Base-by-base conservation (phyloP, 1,140 invertebrate species). In the Oncopodura yosiiana region DNA sequence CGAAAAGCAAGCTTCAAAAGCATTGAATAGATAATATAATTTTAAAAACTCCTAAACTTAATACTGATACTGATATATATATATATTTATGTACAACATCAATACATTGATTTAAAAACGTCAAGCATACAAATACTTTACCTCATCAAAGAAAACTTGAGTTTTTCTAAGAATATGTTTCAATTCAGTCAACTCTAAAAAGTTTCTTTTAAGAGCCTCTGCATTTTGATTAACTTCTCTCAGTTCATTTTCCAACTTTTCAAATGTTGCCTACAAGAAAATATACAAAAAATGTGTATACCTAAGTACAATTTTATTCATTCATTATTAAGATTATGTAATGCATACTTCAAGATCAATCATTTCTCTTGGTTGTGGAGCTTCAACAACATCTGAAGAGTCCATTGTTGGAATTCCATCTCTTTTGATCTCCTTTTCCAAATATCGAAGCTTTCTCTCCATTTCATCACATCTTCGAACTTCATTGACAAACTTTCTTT, bases 381-480 rank as follows among this genome's bases (percentile, higher is more conserved):
- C 95, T 71, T 97, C 94, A 0, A 94, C 94, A 70, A 91, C 96
- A 69, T 99, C 94, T 1, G 92, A 93, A 1, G 91, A 92, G 66
- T 98, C 94, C 69, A 94, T 69, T 84, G 98, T 94, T 1, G 90
- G 90, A 60, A 99, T 95, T 5, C 81, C 86, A 75, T 99, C 95
- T 66, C 95, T 96, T 62, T 92, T 88, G 59, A 99, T 96, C 74
- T 99, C 94, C 68, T 94, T 95, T 70, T 99, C 94, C 66, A 99
- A 71, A 69, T 94, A 99, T 8, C 92, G 82, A 30, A 95, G 73
- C 70, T 94, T 94, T 27, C 92, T 77, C 73, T 95, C 91, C 90
- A 94, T 94, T 74, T 94, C 91, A 75, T 94, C 90, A 69, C 91
- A 94, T 3, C 91, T 79, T 12, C 90, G 78, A 26, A 95, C 87